Conservation (phyloP, 2,113 vertebrate species). For the Aythya baeri region DNA sequence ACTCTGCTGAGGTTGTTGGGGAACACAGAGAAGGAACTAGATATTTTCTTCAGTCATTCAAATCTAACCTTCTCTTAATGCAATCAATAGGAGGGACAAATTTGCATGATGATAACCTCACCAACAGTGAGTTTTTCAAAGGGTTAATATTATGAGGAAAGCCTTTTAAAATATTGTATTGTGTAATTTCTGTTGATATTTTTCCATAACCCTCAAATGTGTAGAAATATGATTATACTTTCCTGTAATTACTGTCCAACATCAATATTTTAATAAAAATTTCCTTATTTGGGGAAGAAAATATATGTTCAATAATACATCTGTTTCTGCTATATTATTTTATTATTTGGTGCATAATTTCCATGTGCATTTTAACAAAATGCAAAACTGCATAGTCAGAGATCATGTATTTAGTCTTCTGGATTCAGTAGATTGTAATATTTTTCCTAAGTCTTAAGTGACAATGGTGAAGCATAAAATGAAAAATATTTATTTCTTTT, state of each 20-base stretch:
- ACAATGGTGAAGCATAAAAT: background rate
- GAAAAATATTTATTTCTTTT: constrained; percentile 2
- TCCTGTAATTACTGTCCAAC: background rate
- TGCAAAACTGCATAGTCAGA: background rate
- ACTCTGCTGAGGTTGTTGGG: background rate
- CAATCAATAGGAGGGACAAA: background rate
- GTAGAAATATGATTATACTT: background rate
- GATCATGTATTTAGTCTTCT: background rate
- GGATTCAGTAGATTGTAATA: background rate
- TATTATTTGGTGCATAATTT: background rate
- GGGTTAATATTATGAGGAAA: background rate
- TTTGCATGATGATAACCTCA: background rate
- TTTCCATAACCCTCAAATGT: background rate
- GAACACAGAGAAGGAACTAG: background rate
- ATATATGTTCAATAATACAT: background rate
- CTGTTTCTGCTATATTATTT: background rate
- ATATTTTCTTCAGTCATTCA: background rate
- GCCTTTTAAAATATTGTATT: background rate
- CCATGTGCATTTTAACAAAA: background rate
- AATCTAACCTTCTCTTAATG: background rate
- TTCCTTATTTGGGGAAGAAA: background rate
- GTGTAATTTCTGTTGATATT: background rate
- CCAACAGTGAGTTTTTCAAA: background rate
- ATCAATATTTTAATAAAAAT: background rate
- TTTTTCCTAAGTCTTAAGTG: background rate